Base-by-base conservation (phyloP, 92 coral and sea anemone species). In the Phenganax stokvisi region DNA sequence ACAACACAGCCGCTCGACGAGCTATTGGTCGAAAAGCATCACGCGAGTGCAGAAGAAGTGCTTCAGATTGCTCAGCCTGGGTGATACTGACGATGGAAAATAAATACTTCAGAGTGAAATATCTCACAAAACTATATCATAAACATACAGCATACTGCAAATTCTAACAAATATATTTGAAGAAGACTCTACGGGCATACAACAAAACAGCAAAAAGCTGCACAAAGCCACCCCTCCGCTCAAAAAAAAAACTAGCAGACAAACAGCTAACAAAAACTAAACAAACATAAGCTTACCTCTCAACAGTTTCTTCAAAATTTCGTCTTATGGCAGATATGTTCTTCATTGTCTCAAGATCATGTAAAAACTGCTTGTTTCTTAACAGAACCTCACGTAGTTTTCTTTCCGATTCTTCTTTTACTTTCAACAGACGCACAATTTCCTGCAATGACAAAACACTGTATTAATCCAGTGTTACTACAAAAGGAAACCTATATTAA, bases 1-100 rank as follows among this genome's bases (percentile, higher is more conserved):
- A 96, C 92, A 96, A 85, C 70, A 96, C 99, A 6, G 99, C 99
- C 52, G 99, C 99, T 75, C 97, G 97, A 51, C 99, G 96, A 1
- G 99, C 99, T 73, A 96, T 96, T 96, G 99, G 96, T 84, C 99
- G 92, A 80, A 88, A 96, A 17, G 97, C 97, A 80, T 96, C 99
- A 90, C 99, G 99, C 90, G 99, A 96, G 83, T 96, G 97, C 52
- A 96, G 89, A 74, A 96, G 83, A 16, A 97, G 92, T 58, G 92
- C 93, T 84, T 96, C 99, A 53, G 91, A 88, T 58, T 97, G 96
- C 31, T 93, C 92, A 62, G 91, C 90, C 25, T 96, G 96, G 81
- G 91, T 90, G 79, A 88, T 97, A 73, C 97, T 96, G 81, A 52
- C 13, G 25, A 82, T 10, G 44, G 16, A 31, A 28, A 30, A 4